Conservation (phyloP, 2,113 vertebrate genomes). For the Mormyrus iriodes region DNA sequence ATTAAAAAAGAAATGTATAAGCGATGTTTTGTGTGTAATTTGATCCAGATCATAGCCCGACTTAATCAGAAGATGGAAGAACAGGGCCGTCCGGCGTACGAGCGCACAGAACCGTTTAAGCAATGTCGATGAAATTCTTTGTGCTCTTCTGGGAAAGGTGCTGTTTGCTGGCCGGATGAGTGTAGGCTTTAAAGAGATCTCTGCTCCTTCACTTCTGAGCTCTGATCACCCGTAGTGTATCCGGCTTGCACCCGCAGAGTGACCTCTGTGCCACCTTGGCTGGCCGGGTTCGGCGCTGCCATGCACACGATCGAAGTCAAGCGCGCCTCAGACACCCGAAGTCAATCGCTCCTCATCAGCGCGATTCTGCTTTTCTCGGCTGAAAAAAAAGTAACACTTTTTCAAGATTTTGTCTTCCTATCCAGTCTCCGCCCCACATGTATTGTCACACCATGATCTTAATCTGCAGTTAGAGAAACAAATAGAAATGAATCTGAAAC, state of each 20-base stretch:
- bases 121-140: constrained; percentile 13
- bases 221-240: neutral
- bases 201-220: neutral
- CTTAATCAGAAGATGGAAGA: neutral
- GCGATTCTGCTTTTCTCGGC: neutral
- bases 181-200: constrained; percentile 9
- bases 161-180: neutral
- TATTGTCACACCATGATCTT: neutral
- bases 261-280: neutral
- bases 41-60: neutral
- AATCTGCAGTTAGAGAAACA: constrained; percentile 4
- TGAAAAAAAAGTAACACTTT: constrained; percentile 1
- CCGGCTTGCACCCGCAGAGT: neutral
- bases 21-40: neutral
- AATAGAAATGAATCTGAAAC: neutral
- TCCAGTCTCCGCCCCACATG: neutral
- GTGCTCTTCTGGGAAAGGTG: neutral
- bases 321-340: neutral
- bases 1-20: neutral
- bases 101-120: constrained; percentile 12
- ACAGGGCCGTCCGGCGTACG: neutral
- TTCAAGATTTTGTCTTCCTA: neutral
- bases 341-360: neutral
- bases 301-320: neutral
- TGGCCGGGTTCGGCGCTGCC: neutral